Base-by-base conservation (phyloP, 1,140 invertebrate genomes). In the Drosophila pandora region DNA sequence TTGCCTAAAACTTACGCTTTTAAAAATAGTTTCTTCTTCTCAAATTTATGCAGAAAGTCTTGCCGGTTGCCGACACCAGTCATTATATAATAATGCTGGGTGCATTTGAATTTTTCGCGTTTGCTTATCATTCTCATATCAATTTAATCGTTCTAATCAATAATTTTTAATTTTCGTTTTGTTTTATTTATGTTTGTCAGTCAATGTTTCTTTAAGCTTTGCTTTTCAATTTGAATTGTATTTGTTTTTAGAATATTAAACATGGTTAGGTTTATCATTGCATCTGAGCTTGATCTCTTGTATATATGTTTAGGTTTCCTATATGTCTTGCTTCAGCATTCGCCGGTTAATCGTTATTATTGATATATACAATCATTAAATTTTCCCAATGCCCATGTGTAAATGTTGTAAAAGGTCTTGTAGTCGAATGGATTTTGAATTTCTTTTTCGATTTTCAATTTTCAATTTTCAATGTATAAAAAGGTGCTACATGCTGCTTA, bases 121-220 rank as follows among this genome's bases (percentile, higher is more conserved):
- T 47, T 69, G 47, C 69, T 79, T 58, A 72, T 63, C 62, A 49
- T 58, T 56, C 61, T 67, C 76, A 65, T 60, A 48, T 65, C 74
- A 70, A 57, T 52, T 59, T 56, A 60, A 56, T 76, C 63, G 17
- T 65, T 71, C 71, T 75, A 80, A 63, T 75, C 59, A 47, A 57
- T 61, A 47, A 67, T 83, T 68, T 58, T 57, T 69, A 13, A 67
- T 57, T 54, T 60, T 28, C 10, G 60, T 72, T 41, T 43, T 41
- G n/a, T 58, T 72, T 39, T 74, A 12, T 52, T 61, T 72, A 67
- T 74, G 63, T 74, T 79, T 81, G 82, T 87, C 83, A 88, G 85
- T 78, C 74, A 77, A 77, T 88, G 79, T 88, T 87, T 76, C 83
- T 82, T 87, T 76, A 87, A 87, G 82, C 82, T 87, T 87, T 88